phyloP scores from a whole-genome alignment of 2,888 invertebrate genomes.

The Geotrupes spiniger region DNA sequence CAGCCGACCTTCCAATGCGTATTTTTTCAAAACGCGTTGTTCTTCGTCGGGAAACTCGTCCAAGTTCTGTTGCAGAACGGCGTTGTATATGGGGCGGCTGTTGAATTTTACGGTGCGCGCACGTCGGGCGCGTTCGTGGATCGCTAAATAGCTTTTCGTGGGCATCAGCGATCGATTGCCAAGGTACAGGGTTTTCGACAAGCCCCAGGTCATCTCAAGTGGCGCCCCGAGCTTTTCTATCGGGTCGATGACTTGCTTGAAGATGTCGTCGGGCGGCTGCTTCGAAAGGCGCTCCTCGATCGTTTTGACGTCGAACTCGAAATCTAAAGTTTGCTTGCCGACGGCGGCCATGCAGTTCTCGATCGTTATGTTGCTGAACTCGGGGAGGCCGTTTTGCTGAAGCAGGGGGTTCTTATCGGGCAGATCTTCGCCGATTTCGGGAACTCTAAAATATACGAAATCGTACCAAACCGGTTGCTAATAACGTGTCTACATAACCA shows the following conservation, averaged over 20 bases:
- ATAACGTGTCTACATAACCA: conserved; percentile 22
- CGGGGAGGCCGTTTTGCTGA: conserved; percentile 71
- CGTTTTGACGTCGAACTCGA: conserved; percentile 71
- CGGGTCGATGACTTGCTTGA: conserved; percentile 68
- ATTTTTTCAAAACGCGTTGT: conserved; percentile 72
- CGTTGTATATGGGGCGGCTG: conserved; percentile 66
- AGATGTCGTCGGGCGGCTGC: conserved; percentile 57
- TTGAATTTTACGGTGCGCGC: conserved; percentile 74
- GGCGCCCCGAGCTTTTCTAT: conserved; percentile 71
- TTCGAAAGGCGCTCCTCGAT: conserved; percentile 60
- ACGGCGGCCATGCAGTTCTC: conserved; percentile 84
- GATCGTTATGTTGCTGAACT: conserved; percentile 76
- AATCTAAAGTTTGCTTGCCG: conserved; percentile 76
- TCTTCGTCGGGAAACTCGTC: conserved; percentile 57
- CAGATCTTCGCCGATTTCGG: conserved; percentile 80
- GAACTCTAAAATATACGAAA: conserved; percentile 57
- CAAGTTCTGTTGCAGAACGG: conserved; percentile 56
- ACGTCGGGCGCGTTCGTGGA: conserved; percentile 74
- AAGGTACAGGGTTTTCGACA: conserved; percentile 79
- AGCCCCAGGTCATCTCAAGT: conserved; percentile 81
- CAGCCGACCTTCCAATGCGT: conserved; percentile 74
- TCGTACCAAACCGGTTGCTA: conserved; percentile 1
- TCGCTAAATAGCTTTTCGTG: conserved; percentile 71
- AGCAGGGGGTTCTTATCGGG: conserved; percentile 73
- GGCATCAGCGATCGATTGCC: conserved; percentile 79